phyloP scores from a whole-genome alignment of 2,113 vertebrate species.

The Xiphophorus hellerii region DNA sequence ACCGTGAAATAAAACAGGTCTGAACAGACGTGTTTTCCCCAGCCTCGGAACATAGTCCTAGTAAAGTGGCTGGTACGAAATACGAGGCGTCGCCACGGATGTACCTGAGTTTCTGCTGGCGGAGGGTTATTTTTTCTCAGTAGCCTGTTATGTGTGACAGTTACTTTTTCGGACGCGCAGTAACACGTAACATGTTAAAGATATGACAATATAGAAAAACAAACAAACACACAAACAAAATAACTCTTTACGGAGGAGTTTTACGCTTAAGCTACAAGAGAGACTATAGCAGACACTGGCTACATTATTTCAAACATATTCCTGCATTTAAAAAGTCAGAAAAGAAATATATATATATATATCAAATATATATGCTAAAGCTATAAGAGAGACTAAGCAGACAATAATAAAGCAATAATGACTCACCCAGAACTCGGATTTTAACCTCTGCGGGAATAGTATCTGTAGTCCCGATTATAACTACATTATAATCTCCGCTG shows the following conservation, averaged over 20 bases:
- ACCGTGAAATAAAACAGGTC: not conserved
- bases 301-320: too few relatives aligned
- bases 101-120: not conserved
- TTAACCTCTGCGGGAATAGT: rapidly evolving
- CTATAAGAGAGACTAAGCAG: too few relatives aligned
- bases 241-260: too few relatives aligned
- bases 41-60: not conserved
- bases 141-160: not conserved
- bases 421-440: conserved; percentile 62
- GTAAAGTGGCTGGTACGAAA: too few relatives aligned
- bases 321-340: not conserved
- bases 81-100: not conserved
- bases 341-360: too few relatives aligned
- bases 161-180: too few relatives aligned
- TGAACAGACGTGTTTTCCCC: not conserved
- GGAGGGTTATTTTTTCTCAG: not conserved
- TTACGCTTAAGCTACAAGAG: too few relatives aligned
- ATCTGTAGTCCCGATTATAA: rapidly evolving
- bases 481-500: conserved; percentile 37
- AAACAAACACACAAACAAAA: too few relatives aligned
- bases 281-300: too few relatives aligned
- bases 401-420: not conserved
- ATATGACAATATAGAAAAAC: too few relatives aligned
- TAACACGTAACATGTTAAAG: too few relatives aligned
- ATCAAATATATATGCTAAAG: too few relatives aligned